A percentile compares a stretch with the other conserved stretches of the same genome.
Evolutionary conservation across 2,797 vertebrate genomes (phyloP).

Genomic region (Diglossa cyanea): DNA sequence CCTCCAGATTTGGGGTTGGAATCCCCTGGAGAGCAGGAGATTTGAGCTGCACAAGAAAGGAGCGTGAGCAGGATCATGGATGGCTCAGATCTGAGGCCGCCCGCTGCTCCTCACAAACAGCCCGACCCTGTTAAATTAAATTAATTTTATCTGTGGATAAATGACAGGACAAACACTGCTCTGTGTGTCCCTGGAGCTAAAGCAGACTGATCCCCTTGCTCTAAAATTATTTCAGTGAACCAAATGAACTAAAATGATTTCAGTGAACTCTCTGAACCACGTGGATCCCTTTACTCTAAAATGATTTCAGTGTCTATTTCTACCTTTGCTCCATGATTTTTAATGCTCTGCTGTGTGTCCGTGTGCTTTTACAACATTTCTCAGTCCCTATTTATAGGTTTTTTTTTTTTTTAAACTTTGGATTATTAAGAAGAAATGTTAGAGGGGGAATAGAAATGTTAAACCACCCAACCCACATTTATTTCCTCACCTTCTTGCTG

Average conservation of each 20-base stretch:
- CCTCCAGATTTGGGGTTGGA: not conserved
- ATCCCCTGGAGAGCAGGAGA: not conserved
- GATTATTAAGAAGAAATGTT: not conserved
- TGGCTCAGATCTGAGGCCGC: constrained; percentile 73
- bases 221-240: too few relatives aligned
- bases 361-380: not conserved
- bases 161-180: constrained; percentile 26
- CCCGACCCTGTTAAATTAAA: constrained; percentile 33
- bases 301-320: not conserved
- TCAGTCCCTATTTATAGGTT: too few relatives aligned
- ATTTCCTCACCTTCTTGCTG: constrained; percentile 73
- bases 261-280: not conserved
- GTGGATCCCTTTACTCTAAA: not conserved
- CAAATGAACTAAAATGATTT: too few relatives aligned
- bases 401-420: too few relatives aligned
- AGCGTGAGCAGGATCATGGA: constrained; percentile 70
- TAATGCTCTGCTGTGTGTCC: not conserved
- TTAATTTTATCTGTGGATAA: constrained; percentile 32
- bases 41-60: constrained; percentile 54
- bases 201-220: not conserved
- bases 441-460: not conserved
- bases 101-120: constrained; percentile 68
- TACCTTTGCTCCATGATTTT: not conserved
- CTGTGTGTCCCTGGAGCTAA: not conserved
- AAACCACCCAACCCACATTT: not conserved